These are phyloP conservation scores for Aporrectodea caliginosa DNA, from an alignment of 1,140 invertebrate genomes.

Conservation along the genomic window DNA sequence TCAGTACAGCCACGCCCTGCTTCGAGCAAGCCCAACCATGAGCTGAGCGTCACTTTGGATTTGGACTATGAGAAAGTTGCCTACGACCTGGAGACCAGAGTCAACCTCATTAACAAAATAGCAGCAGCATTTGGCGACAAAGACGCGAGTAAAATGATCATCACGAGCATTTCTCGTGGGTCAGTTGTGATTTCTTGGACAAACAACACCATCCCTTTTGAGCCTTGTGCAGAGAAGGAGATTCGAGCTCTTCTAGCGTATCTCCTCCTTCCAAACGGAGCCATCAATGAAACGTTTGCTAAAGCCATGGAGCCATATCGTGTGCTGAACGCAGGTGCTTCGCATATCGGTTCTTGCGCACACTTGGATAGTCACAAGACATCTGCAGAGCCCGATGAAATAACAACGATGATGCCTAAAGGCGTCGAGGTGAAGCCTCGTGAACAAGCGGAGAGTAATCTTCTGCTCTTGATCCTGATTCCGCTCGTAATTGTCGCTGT, in stretches of 20 bases:
- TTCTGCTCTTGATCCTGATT: constrained; percentile 73
- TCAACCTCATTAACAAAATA: constrained; percentile 74
- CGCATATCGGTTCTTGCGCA: not conserved
- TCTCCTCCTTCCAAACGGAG: constrained; percentile 57
- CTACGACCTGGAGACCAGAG: constrained; percentile 61
- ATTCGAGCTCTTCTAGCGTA: constrained; percentile 68
- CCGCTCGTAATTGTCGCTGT: constrained; percentile 86
- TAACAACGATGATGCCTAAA: not conserved
- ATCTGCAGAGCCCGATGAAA: too few species aligned
- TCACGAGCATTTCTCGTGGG: constrained; percentile 62
- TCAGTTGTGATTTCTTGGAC: constrained; percentile 69
- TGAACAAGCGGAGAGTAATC: not conserved
- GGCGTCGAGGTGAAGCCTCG: not conserved
- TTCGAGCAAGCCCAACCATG: constrained; percentile 48
- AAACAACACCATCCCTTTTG: constrained; percentile 70
- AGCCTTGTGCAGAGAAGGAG: constrained; percentile 71
- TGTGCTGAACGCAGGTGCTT: constrained; percentile 63
- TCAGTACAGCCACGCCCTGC: constrained; percentile 61
- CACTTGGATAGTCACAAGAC: too few species aligned
- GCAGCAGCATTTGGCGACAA: constrained; percentile 71
- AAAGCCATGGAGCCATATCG: constrained; percentile 71
- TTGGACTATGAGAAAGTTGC: constrained; percentile 69
- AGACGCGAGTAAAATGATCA: constrained; percentile 67
- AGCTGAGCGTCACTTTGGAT: constrained; percentile 76
- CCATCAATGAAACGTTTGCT: constrained; percentile 62